A percentile compares a stretch with the other conserved stretches of the same genome.
These are phyloP conservation scores for Diaphora mendica DNA, from an alignment of 2,888 invertebrate species.

Conservation along the genomic window DNA sequence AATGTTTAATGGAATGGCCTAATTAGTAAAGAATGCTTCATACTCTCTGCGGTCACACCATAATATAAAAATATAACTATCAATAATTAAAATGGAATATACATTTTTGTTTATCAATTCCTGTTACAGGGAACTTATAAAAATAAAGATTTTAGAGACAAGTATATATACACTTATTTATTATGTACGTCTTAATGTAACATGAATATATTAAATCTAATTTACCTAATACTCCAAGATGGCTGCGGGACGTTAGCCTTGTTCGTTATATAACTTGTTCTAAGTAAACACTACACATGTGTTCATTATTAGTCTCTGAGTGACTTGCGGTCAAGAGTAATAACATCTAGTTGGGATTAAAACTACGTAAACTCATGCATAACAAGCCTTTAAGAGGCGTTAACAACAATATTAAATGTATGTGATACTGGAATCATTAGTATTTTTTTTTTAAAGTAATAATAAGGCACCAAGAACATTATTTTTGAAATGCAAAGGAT, in stretches of 20 bases:
- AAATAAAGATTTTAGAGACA: constrained; percentile 39
- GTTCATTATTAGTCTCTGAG: constrained; percentile 26
- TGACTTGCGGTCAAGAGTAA: neutral
- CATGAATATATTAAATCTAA: constrained; percentile 51
- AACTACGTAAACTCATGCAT: neutral
- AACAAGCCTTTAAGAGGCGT: neutral
- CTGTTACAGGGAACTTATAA: constrained; percentile 52
- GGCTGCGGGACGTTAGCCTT: constrained; percentile 47
- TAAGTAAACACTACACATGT: constrained; percentile 24
- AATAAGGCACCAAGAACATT: neutral
- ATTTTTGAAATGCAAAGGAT: neutral
- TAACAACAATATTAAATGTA: no score
- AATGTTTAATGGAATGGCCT: constrained; percentile 45
- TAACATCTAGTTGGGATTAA: no score
- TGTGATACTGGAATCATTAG: no score
- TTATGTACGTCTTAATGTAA: constrained; percentile 51
- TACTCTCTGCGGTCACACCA: constrained; percentile 49
- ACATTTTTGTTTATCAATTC: constrained; percentile 61
- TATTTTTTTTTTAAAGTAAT: neutral
- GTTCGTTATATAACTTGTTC: constrained; percentile 50
- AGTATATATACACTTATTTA: constrained; percentile 50
- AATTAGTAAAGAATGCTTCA: constrained; percentile 27
- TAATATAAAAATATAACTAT: constrained; percentile 49
- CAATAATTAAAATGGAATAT: constrained; percentile 55
- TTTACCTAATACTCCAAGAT: constrained; percentile 49